Evolutionary conservation across 2,888 invertebrate genomes (phyloP).

Genomic region (Micoletzkya japonica): DNA sequence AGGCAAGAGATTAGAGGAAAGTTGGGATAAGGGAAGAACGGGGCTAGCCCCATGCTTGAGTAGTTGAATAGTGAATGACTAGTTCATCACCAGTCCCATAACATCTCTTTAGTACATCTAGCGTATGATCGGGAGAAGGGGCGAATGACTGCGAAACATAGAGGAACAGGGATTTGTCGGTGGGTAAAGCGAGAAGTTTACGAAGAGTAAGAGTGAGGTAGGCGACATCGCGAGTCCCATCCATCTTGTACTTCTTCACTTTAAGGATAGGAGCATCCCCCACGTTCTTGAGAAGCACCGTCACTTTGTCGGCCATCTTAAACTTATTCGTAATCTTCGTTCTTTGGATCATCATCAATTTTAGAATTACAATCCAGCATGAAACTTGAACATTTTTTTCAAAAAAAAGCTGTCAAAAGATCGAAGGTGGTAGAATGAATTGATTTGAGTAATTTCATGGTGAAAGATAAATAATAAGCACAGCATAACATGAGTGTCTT

Average conservation of each 20-base stretch:
- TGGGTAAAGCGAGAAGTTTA: slow-evolving; percentile 1
- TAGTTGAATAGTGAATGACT: slow-evolving; percentile 46
- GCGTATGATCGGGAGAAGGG: slow-evolving; percentile 47
- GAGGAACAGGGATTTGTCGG: slow-evolving; percentile 19
- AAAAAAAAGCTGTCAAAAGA: not conserved
- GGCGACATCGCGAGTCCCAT: slow-evolving; percentile 20
- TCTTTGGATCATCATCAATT: not conserved
- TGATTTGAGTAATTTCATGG: no score
- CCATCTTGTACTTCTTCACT: slow-evolving; percentile 32
- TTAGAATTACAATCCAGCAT: not conserved
- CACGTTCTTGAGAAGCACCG: slow-evolving; percentile 37
- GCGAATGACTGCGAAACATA: slow-evolving; percentile 41
- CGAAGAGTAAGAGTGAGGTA: slow-evolving; percentile 19
- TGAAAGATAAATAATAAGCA: no score
- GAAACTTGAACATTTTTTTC: not conserved
- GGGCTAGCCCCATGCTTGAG: slow-evolving; percentile 44
- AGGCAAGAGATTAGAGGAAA: slow-evolving; percentile 4
- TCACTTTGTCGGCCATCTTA: slow-evolving; percentile 35
- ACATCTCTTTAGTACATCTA: slow-evolving; percentile 34
- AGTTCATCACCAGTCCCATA: slow-evolving; percentile 28
- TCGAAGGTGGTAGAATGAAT: no score
- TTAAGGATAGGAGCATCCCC: slow-evolving; percentile 48
- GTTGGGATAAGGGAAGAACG: slow-evolving; percentile 12
- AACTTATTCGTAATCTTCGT: not conserved
- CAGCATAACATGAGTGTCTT: no score